These are phyloP conservation scores for Lycocerus yunnanus DNA, from an alignment of 2,888 invertebrate species.

Conservation along the genomic window DNA sequence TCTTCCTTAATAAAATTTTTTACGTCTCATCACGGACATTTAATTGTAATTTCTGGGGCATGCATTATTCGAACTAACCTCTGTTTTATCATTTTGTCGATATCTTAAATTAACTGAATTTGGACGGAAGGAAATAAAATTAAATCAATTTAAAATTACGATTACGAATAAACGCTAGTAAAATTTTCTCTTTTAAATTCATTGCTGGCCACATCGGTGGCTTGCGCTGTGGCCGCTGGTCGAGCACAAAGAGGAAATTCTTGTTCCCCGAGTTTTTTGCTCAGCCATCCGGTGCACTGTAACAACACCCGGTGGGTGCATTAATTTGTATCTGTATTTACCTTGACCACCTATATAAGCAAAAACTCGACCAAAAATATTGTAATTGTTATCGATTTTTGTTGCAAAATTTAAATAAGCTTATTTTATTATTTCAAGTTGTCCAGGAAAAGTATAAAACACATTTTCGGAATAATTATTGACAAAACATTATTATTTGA, in stretches of 20 bases:
- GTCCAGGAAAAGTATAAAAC: too few relatives aligned
- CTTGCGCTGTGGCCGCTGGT: not conserved
- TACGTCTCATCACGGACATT: not conserved
- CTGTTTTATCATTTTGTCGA: not conserved
- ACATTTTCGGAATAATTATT: too few relatives aligned
- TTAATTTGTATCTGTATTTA: too few relatives aligned
- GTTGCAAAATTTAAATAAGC: too few relatives aligned
- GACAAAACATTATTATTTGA: too few relatives aligned
- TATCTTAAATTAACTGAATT: not conserved
- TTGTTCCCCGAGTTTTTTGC: not conserved
- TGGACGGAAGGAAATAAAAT: not conserved
- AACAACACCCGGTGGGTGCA: too few relatives aligned
- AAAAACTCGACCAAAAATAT: too few relatives aligned
- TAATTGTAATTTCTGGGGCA: not conserved
- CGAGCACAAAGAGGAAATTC: not conserved
- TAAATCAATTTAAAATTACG: not conserved
- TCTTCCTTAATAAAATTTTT: not conserved
- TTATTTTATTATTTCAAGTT: too few relatives aligned
- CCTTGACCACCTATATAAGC: too few relatives aligned
- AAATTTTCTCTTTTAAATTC: not conserved
- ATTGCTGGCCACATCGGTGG: not conserved
- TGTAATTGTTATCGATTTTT: too few relatives aligned
- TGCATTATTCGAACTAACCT: not conserved
- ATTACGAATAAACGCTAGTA: not conserved
- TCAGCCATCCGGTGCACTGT: too few relatives aligned